A percentile compares a stretch with the other conserved stretches of the same genome.
phyloP scores from a whole-genome alignment of 2,113 vertebrate species.

The Australoheros scitulus region DNA sequence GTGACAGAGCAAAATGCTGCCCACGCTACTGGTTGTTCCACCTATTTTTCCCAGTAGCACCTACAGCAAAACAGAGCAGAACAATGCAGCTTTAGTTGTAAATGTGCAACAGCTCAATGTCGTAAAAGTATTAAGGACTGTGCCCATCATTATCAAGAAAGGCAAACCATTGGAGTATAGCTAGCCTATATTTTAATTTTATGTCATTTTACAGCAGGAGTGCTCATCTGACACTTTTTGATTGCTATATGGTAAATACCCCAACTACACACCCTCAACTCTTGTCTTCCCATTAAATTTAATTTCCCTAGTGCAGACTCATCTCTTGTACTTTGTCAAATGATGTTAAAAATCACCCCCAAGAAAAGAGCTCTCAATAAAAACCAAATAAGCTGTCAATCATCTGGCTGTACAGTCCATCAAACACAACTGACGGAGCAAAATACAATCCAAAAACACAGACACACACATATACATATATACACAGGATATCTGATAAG shows the following conservation, averaged over 20 bases:
- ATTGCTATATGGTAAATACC: conserved; percentile 31
- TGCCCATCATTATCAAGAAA: neutral
- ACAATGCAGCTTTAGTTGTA: neutral
- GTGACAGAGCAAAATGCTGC: neutral
- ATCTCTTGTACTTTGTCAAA: conserved; percentile 45
- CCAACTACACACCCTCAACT: neutral
- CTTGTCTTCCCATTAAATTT: conserved; percentile 36
- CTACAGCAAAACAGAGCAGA: neutral
- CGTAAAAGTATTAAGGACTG: neutral
- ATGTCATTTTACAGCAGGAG: neutral
- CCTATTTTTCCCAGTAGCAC: neutral
- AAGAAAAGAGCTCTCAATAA: conserved; percentile 42
- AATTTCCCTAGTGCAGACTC: conserved; percentile 9
- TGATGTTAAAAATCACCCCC: conserved; percentile 20
- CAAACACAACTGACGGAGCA: neutral
- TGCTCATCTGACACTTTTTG: conserved; percentile 4
- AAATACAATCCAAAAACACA: neutral
- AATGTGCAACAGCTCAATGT: neutral
- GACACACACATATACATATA: neutral
- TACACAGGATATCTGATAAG: neutral
- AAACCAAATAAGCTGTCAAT: conserved; percentile 30
- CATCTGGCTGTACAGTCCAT: conserved; percentile 10
- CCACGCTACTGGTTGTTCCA: neutral
- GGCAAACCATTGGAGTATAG: neutral
- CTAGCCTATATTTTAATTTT: neutral